Base-by-base conservation (phyloP, 1,140 invertebrate genomes). In the Ceratina japonica region DNA sequence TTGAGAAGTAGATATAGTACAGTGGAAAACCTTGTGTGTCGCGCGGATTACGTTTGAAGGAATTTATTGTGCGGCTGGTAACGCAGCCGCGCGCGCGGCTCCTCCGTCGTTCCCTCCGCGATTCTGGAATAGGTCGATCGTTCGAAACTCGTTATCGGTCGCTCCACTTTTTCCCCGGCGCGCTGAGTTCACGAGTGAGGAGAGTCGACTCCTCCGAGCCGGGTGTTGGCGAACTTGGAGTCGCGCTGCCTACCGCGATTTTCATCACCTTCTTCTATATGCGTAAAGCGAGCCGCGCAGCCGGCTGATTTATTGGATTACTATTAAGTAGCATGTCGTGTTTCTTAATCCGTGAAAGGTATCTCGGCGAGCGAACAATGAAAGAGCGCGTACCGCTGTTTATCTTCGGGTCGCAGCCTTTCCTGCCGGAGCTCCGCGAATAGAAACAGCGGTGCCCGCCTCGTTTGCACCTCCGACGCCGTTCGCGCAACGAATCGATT, bases 1-100 rank as follows among this genome's bases (percentile, higher is more conserved):
- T 86, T 86, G 84, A 83, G 83, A 82, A 78, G 83, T 77, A 75
- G 73, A 86, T 85, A 86, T 79, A 81, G 76, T 68, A 82, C 82
- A 75, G 59, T 77, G 70, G 80, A 85, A 72, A 80, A 80, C 83
- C 84, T 82, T 86, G 84, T 85, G 84, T 85, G 79, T 77, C 83
- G 80, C 75, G 83, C 80, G 83, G 83, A 84, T 84, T 84, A 86
- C 83, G 84, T 86, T 85, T 81, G 83, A 85, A 75, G 75, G 83
- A 86, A 86, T 86, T 86, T 86, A 86, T 86, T 81, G 83, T 76
- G 74, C 62, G 75, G 78, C 69, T 75, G 72, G 82, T 79, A 79
- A 83, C 71, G 81, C 51, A 70, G 24, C 62, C 69, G 61, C 51
- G 69, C n/a, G n/a, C n/a, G n/a, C 69, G 22, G 31, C 70, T 77